Percentiles rank a stretch among this genome's conserved stretches.
Evolutionary conservation across 2,888 invertebrate species (phyloP).

Genomic region (Itoplectis maculator): DNA sequence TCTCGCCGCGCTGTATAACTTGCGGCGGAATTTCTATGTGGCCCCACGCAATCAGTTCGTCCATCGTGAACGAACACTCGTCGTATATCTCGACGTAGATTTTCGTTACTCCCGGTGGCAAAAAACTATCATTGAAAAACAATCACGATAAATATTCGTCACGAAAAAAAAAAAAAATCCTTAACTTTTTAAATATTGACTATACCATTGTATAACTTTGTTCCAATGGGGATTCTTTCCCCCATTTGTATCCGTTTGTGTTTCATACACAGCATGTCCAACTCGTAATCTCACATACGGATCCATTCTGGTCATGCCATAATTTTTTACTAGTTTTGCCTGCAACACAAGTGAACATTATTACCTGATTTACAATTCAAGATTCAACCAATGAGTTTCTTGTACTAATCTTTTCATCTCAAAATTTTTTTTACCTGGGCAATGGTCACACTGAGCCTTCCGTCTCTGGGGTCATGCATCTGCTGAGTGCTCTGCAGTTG

Average conservation of each 20-base stretch:
- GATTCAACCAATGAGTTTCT: background rate
- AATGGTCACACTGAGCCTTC: constrained; percentile 93
- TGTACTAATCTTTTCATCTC: too few relatives aligned
- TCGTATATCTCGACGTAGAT: constrained; percentile 98
- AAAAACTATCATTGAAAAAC: constrained; percentile 86
- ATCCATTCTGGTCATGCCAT: constrained; percentile 98
- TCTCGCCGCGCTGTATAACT: constrained; percentile 91
- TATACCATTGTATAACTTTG: constrained; percentile 95
- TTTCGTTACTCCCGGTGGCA: constrained; percentile 95
- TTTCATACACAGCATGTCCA: constrained; percentile 98
- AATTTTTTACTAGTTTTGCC: constrained; percentile 97
- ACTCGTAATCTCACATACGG: constrained; percentile 97
- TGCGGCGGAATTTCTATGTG: constrained; percentile 94
- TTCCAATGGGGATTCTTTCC: constrained; percentile 98
- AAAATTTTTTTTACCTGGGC: constrained; percentile 87
- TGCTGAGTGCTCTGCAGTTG: constrained; percentile 86
- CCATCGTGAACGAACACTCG: constrained; percentile 98
- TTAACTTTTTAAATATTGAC: background rate
- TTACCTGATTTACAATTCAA: too few relatives aligned
- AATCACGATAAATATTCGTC: background rate
- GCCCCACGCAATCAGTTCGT: constrained; percentile 97
- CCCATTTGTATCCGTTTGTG: constrained; percentile 97
- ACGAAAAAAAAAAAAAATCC: background rate
- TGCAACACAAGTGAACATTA: constrained; percentile 73
- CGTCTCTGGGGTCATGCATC: constrained; percentile 86